Evolutionary conservation across 2,888 invertebrate genomes (phyloP), one percentile per base, ranked within the genome.

Genomic region (Cremastinae sp.): DNA sequence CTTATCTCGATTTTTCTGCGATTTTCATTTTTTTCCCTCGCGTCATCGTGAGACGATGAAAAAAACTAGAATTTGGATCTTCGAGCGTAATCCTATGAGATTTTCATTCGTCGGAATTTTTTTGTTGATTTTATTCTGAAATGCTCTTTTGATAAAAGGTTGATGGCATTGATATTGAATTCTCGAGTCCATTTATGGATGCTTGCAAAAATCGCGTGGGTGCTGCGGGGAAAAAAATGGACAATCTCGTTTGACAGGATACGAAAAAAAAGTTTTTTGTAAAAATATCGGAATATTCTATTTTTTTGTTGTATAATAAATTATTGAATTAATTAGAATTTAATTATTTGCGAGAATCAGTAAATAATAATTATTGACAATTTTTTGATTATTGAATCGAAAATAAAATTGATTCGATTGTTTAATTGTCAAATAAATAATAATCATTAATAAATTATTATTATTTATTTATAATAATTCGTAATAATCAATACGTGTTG

Each of bases 131-230:
- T 7, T 14, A 49, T 16, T 4, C 1, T 55, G 3, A 37, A 41
- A n/a, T 5, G 35, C 1, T 55, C 0, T 16, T n/a, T 16, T 14
- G 22, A 14, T 55, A 14, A 43, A 61, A 64, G 70, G 39, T 61
- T 58, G 41, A 55, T 22, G 68, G 47, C 69, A 51, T 66, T 75
- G 77, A 74, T 75, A 79, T 74, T 78, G 79, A 78, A 76, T 74
- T 61, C 55, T 56, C 74, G 66, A 43, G 37, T 18, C 77, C 78
- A 73, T 75, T 62, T 71, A 77, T 71, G 80, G 77, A 56, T 43
- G 65, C 74, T 45, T 35, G 61, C 68, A 66, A 75, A 73, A 75
- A 78, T 69, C 68, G 72, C 76, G 76, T 76, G 75, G 76, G 75
- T 70, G 74, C 55, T 56, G 35, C 55, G 66, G 45, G 55, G 18